Percentiles rank a stretch among this genome's conserved stretches.
Conservation (phyloP, 2,113 vertebrate genomes). For the Antennarius striatus region DNA sequence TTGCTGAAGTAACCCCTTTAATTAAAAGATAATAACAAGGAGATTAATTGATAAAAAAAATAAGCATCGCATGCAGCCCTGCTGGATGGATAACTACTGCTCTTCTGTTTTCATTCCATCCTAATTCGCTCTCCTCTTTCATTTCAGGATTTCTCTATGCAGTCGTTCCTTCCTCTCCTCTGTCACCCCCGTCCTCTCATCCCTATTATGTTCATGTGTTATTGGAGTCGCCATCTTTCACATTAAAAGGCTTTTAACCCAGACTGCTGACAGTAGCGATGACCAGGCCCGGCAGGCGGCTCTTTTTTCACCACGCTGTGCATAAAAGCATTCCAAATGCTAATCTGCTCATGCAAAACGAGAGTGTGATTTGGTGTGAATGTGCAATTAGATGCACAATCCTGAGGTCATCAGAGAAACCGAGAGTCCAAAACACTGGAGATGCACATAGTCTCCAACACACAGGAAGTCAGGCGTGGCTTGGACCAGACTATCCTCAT, state of each 20-base stretch:
- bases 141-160: not conserved
- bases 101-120: not conserved
- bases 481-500: too few species aligned
- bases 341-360: slow-evolving; percentile 11
- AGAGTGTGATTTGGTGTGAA: slow-evolving; percentile 14
- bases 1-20: not conserved
- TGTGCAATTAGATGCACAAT: not conserved
- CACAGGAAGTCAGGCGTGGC: too few species aligned
- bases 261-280: slow-evolving; percentile 24
- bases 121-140: not conserved
- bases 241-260: slow-evolving; percentile 41
- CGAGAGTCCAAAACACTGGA: too few species aligned
- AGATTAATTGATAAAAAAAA: slow-evolving; percentile 23
- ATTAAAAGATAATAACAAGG: slow-evolving; percentile 28
- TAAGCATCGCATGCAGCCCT: not conserved
- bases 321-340: slow-evolving; percentile 7
- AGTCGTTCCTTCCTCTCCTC: not conserved
- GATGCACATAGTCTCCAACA: too few species aligned
- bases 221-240: slow-evolving; percentile 33
- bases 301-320: slow-evolving; percentile 12
- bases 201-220: slow-evolving; percentile 15
- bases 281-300: slow-evolving; percentile 40
- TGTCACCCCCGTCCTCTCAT: slow-evolving; percentile 9
- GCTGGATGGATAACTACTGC: not conserved
- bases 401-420: too few species aligned